Percentiles rank a stretch among this genome's conserved stretches.
Conservation (phyloP, 2,888 invertebrate genomes). For the Nebria salina region DNA sequence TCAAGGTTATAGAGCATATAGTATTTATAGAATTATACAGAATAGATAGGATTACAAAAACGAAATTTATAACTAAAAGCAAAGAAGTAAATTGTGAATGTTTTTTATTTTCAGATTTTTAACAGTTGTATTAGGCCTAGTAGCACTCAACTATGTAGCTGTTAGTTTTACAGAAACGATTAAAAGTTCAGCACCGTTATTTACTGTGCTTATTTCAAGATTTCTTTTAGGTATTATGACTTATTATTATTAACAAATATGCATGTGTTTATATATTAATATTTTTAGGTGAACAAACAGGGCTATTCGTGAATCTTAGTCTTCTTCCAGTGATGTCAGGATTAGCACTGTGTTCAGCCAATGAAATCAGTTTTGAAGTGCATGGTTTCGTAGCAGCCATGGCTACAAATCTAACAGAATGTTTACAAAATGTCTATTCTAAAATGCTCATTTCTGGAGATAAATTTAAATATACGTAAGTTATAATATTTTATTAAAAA, state of each 20-base stretch:
- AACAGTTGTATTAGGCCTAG: constrained; percentile 77
- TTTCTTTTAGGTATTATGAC: constrained; percentile 66
- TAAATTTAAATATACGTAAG: constrained; percentile 78
- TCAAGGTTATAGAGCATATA: no score
- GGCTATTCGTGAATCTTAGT: constrained; percentile 74
- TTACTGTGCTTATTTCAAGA: constrained; percentile 79
- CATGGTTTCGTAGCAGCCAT: constrained; percentile 78
- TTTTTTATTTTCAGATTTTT: constrained; percentile 67
- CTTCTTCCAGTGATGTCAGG: constrained; percentile 82
- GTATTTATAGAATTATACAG: no score
- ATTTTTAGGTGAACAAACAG: constrained; percentile 70
- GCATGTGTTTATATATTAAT: constrained; percentile 13
- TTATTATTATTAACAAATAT: constrained; percentile 17
- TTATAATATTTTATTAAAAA: constrained; percentile 49
- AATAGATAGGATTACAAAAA: no score
- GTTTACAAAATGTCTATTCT: constrained; percentile 81
- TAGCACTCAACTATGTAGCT: constrained; percentile 80
- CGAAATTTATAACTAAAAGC: no score
- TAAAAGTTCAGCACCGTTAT: constrained; percentile 82
- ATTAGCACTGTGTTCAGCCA: constrained; percentile 78
- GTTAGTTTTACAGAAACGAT: constrained; percentile 85
- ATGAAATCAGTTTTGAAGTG: constrained; percentile 79
- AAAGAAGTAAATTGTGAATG: no score
- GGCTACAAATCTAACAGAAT: constrained; percentile 82
- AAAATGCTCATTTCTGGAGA: constrained; percentile 81